Evolutionary conservation across 2,888 invertebrate genomes (phyloP), one percentile per base, ranked within the genome.

Genomic region (Ornithoptera priamus): DNA sequence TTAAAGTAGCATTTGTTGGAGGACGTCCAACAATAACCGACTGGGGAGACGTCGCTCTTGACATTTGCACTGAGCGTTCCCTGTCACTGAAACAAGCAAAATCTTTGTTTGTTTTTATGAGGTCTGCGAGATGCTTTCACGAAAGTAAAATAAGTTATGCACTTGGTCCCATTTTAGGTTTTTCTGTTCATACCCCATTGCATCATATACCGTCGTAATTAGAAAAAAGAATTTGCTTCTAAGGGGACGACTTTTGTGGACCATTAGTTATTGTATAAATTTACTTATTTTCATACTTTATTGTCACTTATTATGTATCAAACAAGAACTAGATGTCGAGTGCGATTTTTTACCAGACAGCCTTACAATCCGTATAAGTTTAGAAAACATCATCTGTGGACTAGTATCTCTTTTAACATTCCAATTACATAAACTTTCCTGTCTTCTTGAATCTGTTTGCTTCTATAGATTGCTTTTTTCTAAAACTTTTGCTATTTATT

Each of bases 1-100:
- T 93, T 18, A 97, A 92, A 10, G 96, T 96, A 1, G 96, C 96
- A 78, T 97, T 97, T 69, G 94, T 94, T 0, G 94, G 93, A 22
- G 94, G 95, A 59, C 94, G 94, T 74, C 93, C 92, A 15, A 90
- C 92, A 68, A 90, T 91, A 70, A 90, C 92, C 3, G 91, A 90
- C 73, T 89, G 92, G 5, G 90, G 88, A 2, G 93, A 91, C 12
- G 91, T 93, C 0, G 93, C 90, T 74, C 92, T 81, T 39, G 93
- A 92, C 89, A 92, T 92, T 80, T 91, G 90, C 1, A 89, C 88
- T 67, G 90, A 92, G 2, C 90, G 85, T 72, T 89, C 92, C 81
- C 90, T 92, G 76, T 93, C 93, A 77, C 93, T 93, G 82, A 18
- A 86, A 84, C 70, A 12, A 67, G 67, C 57, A 65, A 62, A 17